phyloP scores from a whole-genome alignment of 64 coral and sea anemone genomes.

The Stichodactyla mertensii region DNA sequence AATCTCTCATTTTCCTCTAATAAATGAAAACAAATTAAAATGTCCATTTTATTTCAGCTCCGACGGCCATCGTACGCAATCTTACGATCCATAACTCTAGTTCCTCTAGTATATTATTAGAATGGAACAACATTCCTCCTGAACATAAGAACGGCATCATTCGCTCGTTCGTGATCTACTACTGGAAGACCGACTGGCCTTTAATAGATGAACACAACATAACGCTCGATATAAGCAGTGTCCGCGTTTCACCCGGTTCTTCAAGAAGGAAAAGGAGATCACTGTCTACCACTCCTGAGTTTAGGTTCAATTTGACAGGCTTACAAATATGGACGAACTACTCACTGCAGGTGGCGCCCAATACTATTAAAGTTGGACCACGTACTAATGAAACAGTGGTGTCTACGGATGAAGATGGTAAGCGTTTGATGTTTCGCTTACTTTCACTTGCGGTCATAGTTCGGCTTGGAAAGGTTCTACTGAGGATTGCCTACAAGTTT shows the following conservation, averaged over 20 bases:
- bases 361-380: slow-evolving; percentile 27
- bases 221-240: not conserved
- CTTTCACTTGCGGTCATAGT: too few species aligned
- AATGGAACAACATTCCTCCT: slow-evolving; percentile 20
- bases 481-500: too few species aligned
- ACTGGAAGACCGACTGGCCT: slow-evolving; percentile 14
- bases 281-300: not conserved
- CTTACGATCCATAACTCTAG: slow-evolving; percentile 5
- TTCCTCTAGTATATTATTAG: slow-evolving; percentile 8
- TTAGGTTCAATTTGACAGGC: not conserved
- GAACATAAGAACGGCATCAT: slow-evolving; percentile 5
- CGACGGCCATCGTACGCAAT: not conserved
- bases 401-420: slow-evolving; percentile 52
- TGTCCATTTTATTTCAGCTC: slow-evolving; percentile 1
- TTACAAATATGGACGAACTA: slow-evolving; percentile 47
- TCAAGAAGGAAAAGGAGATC: not conserved
- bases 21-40: not conserved
- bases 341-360: slow-evolving; percentile 5
- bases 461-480: too few species aligned
- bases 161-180: slow-evolving; percentile 10
- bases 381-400: slow-evolving; percentile 5
- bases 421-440: not conserved
- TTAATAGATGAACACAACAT: not conserved
- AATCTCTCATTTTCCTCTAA: too few species aligned
- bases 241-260: not conserved